phyloP scores from a whole-genome alignment of 37 sponge, comb jelly and placozoan species.

The Halichondria panicea region DNA sequence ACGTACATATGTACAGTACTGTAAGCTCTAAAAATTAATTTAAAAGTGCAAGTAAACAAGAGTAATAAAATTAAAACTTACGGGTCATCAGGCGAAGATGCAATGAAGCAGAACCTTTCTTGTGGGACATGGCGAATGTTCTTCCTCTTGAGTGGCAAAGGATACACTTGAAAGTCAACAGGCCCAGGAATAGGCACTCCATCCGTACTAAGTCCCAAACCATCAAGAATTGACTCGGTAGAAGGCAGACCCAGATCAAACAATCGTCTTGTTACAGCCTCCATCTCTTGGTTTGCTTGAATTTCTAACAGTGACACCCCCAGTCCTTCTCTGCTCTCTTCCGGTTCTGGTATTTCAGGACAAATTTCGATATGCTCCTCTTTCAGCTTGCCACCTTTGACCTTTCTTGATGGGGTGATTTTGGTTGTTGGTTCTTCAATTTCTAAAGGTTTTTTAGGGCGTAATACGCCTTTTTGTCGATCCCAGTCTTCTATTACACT shows the following conservation, averaged over 20 bases:
- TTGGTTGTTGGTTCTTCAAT: constrained; percentile 28
- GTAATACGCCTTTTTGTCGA: constrained; percentile 39
- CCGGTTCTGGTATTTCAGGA: constrained; percentile 13
- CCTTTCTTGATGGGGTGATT: neutral
- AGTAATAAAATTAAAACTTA: constrained; percentile 24
- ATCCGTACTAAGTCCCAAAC: constrained; percentile 80
- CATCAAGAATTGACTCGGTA: constrained; percentile 73
- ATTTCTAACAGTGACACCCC: constrained; percentile 78
- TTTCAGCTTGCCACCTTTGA: constrained; percentile 1
- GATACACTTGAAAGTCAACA: constrained; percentile 70
- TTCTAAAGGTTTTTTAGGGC: constrained; percentile 7
- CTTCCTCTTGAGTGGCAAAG: constrained; percentile 67
- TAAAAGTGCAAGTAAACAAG: neutral
- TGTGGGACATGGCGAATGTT: neutral
- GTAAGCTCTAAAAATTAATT: constrained; percentile 1
- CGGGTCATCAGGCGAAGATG: constrained; percentile 80
- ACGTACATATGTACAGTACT: constrained; percentile 23
- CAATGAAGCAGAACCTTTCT: constrained; percentile 64
- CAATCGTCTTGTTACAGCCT: constrained; percentile 41
- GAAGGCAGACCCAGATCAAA: constrained; percentile 60
- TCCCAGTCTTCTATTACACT: constrained; percentile 82
- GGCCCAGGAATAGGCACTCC: constrained; percentile 87
- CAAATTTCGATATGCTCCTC: neutral
- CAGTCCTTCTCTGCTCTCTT: constrained; percentile 73
- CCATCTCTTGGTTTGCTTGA: constrained; percentile 19